These are phyloP conservation scores for Anthonomus grandis DNA, from an alignment of 1,140 invertebrate species.

Conservation along the genomic window DNA sequence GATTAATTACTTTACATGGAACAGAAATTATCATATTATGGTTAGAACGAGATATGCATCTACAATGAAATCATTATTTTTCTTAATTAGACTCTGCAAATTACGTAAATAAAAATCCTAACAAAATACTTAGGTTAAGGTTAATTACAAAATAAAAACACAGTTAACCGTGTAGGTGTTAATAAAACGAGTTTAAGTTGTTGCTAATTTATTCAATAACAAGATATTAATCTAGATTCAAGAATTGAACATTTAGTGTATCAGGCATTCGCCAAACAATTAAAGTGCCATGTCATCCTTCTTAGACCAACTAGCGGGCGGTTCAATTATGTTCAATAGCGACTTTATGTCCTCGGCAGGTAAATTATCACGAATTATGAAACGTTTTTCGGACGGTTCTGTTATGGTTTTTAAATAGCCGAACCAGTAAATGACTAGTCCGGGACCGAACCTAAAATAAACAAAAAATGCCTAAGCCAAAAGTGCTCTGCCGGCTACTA, in stretches of 20 bases:
- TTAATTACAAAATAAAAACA: no score
- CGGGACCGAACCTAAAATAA: constrained; percentile 76
- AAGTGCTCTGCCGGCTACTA: no score
- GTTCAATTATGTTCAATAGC: not conserved
- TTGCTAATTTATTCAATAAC: not conserved
- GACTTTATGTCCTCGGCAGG: constrained; percentile 49
- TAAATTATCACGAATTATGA: constrained; percentile 64
- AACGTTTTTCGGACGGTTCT: constrained; percentile 59
- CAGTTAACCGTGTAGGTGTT: no score
- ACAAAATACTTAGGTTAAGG: no score
- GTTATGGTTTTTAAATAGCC: constrained; percentile 76
- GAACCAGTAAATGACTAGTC: constrained; percentile 95
- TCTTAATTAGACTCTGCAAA: no score
- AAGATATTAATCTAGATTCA: not conserved
- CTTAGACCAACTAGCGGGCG: not conserved
- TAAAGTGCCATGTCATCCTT: not conserved
- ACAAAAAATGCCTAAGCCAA: no score
- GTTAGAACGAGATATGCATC: no score
- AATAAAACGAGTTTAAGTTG: no score
- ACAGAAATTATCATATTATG: no score
- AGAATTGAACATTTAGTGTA: not conserved
- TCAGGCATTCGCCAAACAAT: not conserved
- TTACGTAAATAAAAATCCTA: no score
- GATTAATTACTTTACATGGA: no score
- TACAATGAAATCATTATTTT: no score